A percentile compares a stretch with the other conserved stretches of the same genome.
Evolutionary conservation across 2,113 vertebrate genomes (phyloP).

Genomic region (Isurus oxyrinchus): DNA sequence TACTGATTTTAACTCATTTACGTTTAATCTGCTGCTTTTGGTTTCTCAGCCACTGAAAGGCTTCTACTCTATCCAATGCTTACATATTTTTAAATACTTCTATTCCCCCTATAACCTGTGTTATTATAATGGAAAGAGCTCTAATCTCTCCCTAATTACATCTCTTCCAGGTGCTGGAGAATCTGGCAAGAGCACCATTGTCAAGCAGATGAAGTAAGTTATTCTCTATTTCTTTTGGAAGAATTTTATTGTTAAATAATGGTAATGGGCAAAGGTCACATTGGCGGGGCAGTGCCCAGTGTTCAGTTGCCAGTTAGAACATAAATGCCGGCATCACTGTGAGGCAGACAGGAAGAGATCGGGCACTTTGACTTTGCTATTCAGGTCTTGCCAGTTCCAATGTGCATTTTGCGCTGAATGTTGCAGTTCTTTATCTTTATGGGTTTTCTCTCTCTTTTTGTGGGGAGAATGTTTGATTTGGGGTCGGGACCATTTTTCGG

Average conservation of each 20-base stretch:
- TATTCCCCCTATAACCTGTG: background rate
- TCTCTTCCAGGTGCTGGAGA: conserved; percentile 79
- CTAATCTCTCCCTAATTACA: conserved; percentile 33
- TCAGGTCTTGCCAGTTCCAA: background rate
- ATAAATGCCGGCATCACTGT: background rate
- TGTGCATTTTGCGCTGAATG: background rate
- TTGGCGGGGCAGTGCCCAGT: background rate
- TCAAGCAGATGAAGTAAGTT: conserved; percentile 99
- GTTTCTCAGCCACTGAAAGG: background rate
- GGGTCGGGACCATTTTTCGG: too few species aligned
- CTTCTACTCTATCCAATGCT: background rate
- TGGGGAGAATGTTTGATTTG: too few species aligned
- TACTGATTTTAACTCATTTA: background rate
- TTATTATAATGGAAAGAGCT: background rate
- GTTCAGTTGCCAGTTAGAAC: too few species aligned
- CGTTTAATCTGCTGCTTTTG: background rate
- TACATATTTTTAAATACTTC: background rate
- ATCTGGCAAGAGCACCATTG: conserved; percentile 95
- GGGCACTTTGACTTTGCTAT: background rate
- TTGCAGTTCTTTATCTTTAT: too few species aligned
- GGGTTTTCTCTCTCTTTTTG: background rate
- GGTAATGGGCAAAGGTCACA: background rate
- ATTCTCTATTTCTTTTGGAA: background rate
- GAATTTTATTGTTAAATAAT: background rate
- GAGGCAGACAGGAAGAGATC: background rate